Conservation (phyloP, 2,797 vertebrate species). For the Capromys pilorides region DNA sequence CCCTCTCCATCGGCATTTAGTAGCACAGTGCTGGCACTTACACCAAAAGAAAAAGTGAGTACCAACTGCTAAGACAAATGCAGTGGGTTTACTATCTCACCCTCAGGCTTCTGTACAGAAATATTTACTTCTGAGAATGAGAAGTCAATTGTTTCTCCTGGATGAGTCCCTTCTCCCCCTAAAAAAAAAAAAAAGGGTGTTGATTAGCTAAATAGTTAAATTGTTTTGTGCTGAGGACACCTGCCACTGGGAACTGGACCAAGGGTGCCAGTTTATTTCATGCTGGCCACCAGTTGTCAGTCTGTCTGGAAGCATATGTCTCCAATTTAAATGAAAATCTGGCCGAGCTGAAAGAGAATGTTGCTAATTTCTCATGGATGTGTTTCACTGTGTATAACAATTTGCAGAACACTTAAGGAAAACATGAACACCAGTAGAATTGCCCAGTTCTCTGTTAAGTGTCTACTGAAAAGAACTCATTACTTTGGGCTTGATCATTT, state of each 20-base stretch:
- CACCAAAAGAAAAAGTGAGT: not conserved
- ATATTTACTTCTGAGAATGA: not conserved
- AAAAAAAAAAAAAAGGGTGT: not conserved
- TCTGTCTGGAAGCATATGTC: conserved; percentile 64
- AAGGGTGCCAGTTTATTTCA: conserved; percentile 50
- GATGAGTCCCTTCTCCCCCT: not conserved
- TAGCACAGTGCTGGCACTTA: conserved; percentile 16
- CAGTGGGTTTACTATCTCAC: not conserved
- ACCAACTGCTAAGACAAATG: conserved; percentile 35
- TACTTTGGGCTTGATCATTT: conserved; percentile 22
- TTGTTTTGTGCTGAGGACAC: conserved; percentile 19
- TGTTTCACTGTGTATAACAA: conserved; percentile 65
- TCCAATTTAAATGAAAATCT: conserved; percentile 55
- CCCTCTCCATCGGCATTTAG: not conserved
- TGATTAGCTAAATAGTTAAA: not conserved
- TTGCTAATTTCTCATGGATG: conserved; percentile 63
- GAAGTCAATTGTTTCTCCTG: not conserved
- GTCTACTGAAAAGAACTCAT: not conserved
- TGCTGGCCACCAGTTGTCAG: conserved; percentile 49
- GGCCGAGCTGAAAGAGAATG: conserved; percentile 49
- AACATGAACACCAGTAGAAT: conserved; percentile 51
- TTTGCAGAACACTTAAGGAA: conserved; percentile 63
- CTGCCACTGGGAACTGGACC: conserved; percentile 56
- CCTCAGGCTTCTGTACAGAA: not conserved
- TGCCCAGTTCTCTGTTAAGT: conserved; percentile 39